Evolutionary conservation across 1,140 invertebrate genomes (phyloP), one percentile per base, ranked within the genome.

Genomic region (Drosophila teissieri): DNA sequence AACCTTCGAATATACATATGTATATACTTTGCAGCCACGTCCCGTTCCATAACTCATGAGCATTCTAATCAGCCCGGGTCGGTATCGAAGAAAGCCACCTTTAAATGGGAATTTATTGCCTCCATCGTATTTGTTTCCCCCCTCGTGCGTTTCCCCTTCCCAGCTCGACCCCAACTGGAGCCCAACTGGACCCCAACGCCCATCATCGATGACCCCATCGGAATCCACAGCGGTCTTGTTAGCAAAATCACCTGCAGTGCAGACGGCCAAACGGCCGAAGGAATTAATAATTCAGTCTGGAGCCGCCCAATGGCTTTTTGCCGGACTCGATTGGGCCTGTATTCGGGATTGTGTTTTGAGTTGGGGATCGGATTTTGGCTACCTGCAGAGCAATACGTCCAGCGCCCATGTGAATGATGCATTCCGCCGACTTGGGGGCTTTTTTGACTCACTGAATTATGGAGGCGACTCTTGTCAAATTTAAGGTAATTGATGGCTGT

Each of bases 221-320:
- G 45, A 55, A 60, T 44, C 40, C 68, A 70, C 64, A 70, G 68
- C 64, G 54, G 63, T 77, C 62, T 76, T 84, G 80, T 85, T 81
- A 85, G 78, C 82, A 60, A 82, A 82, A 85, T 88, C 78, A 82
- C 82, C 82, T 85, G 82, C 82, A 82, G 82, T 72, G 82, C 78
- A 54, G 72, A 69, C 64, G 65, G 46, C 60, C 52, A 51, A 77
- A 60, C 51, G 60, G 40, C 58, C 19, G 22, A 42, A 53, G 68
- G 68, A 67, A 78, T 85, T 73, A 78, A 82, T 78, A 86, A 81
- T 86, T 40, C 78, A 86, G 74, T 64, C 55, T 42, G 61, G 31
- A 54, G 42, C 49, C 37, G 60, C 53, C 44, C 68, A 39, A 70
- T 70, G 67, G 67, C 44, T 57, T 57, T 69, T 37, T 63, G 57